These are phyloP conservation scores for Mellilla xanthometata DNA, from an alignment of 2,888 invertebrate genomes.

Conservation along the genomic window DNA sequence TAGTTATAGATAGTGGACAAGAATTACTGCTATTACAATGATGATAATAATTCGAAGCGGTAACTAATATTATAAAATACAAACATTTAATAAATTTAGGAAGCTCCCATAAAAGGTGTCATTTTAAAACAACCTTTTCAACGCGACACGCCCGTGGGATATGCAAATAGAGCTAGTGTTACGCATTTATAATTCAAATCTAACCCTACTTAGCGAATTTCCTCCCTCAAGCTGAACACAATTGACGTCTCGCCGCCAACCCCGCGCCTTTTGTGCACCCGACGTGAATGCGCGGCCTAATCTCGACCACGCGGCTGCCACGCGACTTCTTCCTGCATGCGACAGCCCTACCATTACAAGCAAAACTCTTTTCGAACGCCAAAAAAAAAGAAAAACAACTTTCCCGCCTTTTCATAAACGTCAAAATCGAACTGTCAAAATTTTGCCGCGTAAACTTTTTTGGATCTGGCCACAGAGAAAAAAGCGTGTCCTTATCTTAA, in stretches of 20 bases:
- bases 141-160: conserved; percentile 61
- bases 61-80: too few relatives aligned
- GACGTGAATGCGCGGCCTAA: conserved; percentile 76
- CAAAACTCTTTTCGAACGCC: conserved; percentile 49
- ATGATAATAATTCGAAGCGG: too few relatives aligned
- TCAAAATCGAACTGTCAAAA: conserved; percentile 45
- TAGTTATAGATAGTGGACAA: too few relatives aligned
- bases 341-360: conserved; percentile 58
- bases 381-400: conserved; percentile 38
- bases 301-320: conserved; percentile 75
- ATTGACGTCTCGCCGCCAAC: conserved; percentile 71
- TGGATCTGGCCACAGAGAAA: conserved; percentile 47
- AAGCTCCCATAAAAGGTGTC: too few relatives aligned
- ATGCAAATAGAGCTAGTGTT: conserved; percentile 74
- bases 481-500: conserved; percentile 82
- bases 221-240: conserved; percentile 71
- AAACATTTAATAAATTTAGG: too few relatives aligned
- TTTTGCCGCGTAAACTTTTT: conserved; percentile 49
- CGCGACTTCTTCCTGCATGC: conserved; percentile 70
- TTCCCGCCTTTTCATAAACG: conserved; percentile 39
- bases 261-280: conserved; percentile 67
- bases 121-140: too few relatives aligned
- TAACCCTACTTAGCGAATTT: conserved; percentile 75
- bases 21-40: too few relatives aligned
- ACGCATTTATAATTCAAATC: conserved; percentile 78